A percentile compares a stretch with the other conserved stretches of the same genome.
These are phyloP conservation scores for Vimba vimba DNA, from an alignment of 2,113 vertebrate species.

Conservation along the genomic window DNA sequence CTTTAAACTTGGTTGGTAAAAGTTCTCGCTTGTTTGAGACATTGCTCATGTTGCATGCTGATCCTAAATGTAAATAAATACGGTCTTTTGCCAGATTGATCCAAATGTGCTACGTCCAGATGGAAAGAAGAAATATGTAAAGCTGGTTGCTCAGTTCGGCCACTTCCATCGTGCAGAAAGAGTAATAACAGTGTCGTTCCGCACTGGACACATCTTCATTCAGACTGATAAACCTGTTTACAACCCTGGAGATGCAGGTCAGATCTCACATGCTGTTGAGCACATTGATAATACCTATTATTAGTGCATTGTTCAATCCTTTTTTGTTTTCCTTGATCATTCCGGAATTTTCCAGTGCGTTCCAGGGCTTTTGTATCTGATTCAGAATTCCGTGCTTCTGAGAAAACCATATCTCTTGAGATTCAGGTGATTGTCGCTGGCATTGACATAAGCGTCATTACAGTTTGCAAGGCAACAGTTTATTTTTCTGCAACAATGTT, in stretches of 20 bases:
- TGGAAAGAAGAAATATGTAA: constrained; percentile 66
- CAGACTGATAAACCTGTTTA: constrained; percentile 79
- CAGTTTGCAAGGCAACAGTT: background rate
- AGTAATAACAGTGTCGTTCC: constrained; percentile 68
- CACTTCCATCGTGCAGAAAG: constrained; percentile 31
- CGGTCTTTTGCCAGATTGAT: constrained; percentile 61
- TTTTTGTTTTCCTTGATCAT: background rate
- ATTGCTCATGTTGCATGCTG: background rate
- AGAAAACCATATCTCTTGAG: constrained; percentile 65
- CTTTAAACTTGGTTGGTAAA: background rate
- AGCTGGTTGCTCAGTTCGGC: constrained; percentile 65
- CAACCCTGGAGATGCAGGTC: constrained; percentile 75
- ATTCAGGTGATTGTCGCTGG: constrained; percentile 65
- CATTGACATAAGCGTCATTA: background rate
- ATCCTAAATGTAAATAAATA: background rate
- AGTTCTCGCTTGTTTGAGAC: background rate
- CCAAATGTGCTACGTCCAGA: constrained; percentile 56
- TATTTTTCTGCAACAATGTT: background rate
- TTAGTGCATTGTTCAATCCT: background rate
- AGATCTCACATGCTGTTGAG: constrained; percentile 19
- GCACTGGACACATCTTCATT: constrained; percentile 76
- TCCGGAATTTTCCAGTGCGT: constrained; percentile 58
- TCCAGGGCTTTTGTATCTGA: constrained; percentile 70
- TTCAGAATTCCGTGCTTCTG: constrained; percentile 62
- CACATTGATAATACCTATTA: too few relatives aligned